A percentile compares a stretch with the other conserved stretches of the same genome.
phyloP scores from a whole-genome alignment of 2,113 vertebrate species.

The Microtus ochrogaster region DNA sequence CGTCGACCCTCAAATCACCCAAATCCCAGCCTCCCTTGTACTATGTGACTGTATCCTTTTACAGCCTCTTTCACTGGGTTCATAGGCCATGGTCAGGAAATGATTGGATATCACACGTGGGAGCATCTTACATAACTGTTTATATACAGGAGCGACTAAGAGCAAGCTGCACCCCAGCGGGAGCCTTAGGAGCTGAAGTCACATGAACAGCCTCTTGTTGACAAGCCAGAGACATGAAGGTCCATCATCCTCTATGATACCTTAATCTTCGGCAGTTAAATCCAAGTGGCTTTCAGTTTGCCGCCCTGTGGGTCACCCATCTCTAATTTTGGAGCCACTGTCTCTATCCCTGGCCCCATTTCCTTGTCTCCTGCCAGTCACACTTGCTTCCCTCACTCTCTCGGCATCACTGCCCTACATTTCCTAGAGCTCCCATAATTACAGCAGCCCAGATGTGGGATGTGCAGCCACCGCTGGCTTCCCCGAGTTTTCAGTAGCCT shows the following conservation, averaged over 20 bases:
- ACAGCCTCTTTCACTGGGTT: conserved; percentile 20
- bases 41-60: not conserved
- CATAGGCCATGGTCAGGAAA: conserved; percentile 10
- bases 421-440: not conserved
- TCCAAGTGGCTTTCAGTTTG: not conserved
- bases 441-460: not conserved
- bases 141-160: not conserved
- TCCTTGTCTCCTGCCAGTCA: not conserved
- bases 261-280: not conserved
- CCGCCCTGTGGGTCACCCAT: not conserved
- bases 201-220: not conserved
- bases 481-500: not conserved
- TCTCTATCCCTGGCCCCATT: not conserved
- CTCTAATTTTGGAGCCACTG: not conserved
- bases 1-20: not conserved
- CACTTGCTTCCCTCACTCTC: not conserved
- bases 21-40: not conserved
- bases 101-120: not conserved
- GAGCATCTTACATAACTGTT: conserved; percentile 15
- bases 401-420: not conserved
- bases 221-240: not conserved
- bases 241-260: not conserved
- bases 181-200: not conserved
- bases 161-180: not conserved
- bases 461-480: not conserved